Percentiles rank a stretch among this genome's conserved stretches.
Conservation (phyloP, 2,113 vertebrate species). For the Alectura lathami region DNA sequence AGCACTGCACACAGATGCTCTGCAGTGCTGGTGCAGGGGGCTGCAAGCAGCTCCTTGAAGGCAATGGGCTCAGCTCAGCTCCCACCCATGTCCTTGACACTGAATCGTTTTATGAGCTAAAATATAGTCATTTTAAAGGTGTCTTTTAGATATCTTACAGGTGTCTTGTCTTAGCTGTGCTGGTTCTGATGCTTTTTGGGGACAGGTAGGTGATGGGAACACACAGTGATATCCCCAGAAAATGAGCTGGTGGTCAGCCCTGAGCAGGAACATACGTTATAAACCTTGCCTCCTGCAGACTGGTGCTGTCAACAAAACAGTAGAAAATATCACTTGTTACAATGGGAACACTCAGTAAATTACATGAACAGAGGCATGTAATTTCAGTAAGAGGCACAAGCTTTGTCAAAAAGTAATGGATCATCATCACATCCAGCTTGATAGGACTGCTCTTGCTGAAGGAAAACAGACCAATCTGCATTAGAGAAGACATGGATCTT, state of each 20-base stretch:
- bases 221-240: not conserved
- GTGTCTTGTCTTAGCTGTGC: not conserved
- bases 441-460: not conserved
- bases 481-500: not conserved
- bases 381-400: not conserved
- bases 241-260: not conserved
- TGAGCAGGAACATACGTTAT: not conserved
- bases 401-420: not conserved
- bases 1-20: not conserved
- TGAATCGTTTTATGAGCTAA: fast-evolving
- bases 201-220: not conserved
- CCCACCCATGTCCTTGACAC: not conserved
- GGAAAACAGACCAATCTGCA: not conserved
- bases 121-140: not conserved
- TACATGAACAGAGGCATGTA: not conserved
- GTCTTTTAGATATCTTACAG: not conserved
- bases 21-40: not conserved
- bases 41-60: not conserved
- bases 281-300: not conserved
- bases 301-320: not conserved
- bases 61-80: not conserved
- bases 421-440: not conserved
- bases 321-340: not conserved
- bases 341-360: not conserved
- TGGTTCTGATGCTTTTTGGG: not conserved